Evolutionary conservation across 2,797 vertebrate genomes (phyloP).

Genomic region (Craterocephalus amniculus): DNA sequence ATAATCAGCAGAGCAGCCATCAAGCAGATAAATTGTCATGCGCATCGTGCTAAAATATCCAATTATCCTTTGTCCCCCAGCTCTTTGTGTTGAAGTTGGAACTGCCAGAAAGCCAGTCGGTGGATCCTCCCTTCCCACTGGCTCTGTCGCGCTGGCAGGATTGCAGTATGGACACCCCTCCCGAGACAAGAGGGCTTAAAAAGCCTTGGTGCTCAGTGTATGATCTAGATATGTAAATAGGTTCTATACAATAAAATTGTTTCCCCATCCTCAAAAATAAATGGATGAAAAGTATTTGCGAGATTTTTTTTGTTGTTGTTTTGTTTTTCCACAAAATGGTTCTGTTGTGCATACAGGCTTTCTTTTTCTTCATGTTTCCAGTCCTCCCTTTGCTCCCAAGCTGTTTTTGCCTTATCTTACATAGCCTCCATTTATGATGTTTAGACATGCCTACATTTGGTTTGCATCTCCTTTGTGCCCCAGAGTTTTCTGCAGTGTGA

Average conservation of each 20-base stretch:
- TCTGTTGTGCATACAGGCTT: constrained; percentile 95
- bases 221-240: constrained; percentile 97
- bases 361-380: constrained; percentile 52
- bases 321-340: constrained; percentile 80
- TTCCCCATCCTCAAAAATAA: constrained; percentile 88
- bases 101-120: constrained; percentile 88
- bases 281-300: constrained; percentile 92
- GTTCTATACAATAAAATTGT: constrained; percentile 97
- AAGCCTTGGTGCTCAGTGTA: constrained; percentile 98
- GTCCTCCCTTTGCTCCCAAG: constrained; percentile 45
- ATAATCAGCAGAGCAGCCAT: constrained; percentile 99
- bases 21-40: constrained; percentile 99
- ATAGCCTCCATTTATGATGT: constrained; percentile 81
- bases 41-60: constrained; percentile 99
- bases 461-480: constrained; percentile 76
- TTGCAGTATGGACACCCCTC: constrained; percentile 85
- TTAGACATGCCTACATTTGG: constrained; percentile 90
- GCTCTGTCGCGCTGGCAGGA: constrained; percentile 71
- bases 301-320: constrained; percentile 80
- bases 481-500: constrained; percentile 76
- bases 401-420: constrained; percentile 78
- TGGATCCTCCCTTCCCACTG: constrained; percentile 60
- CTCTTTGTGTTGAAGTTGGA: constrained; percentile 92
- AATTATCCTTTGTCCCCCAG: constrained; percentile 91
- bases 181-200: constrained; percentile 87